phyloP scores from a whole-genome alignment of 2,797 vertebrate species.

The Lacerta agilis region DNA sequence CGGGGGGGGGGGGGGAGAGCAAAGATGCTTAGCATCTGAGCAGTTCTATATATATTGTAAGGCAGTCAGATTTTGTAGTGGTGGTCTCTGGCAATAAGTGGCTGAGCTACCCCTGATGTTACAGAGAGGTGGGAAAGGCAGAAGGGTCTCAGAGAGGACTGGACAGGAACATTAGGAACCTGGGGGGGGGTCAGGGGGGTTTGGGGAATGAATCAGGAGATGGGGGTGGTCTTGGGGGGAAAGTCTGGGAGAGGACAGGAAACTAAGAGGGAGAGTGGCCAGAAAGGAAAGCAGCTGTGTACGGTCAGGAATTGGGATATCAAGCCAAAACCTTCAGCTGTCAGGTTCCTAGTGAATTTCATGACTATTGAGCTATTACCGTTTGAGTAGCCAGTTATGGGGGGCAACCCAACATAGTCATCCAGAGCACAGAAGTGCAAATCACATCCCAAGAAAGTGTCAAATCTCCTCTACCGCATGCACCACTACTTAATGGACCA shows the following conservation, averaged over 20 bases:
- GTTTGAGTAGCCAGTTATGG: not conserved
- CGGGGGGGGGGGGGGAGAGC: no score
- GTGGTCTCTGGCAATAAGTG: not conserved
- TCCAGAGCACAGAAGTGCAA: not conserved
- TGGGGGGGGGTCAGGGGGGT: no score
- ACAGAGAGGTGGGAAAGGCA: not conserved
- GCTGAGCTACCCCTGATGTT: no score
- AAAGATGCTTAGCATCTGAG: not conserved
- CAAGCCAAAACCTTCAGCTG: not conserved
- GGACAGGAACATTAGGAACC: no score
- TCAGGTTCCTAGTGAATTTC: not conserved
- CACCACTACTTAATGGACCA: not conserved
- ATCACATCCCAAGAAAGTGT: not conserved
- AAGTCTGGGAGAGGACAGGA: not conserved
- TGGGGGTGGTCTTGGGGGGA: not conserved
- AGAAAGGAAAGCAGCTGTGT: not conserved
- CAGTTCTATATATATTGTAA: not conserved
- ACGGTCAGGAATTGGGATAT: not conserved
- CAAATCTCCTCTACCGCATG: not conserved
- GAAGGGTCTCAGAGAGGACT: no score
- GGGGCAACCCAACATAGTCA: not conserved
- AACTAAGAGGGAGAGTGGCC: not conserved
- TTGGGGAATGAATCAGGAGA: not conserved
- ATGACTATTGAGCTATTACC: not conserved
- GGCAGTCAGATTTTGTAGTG: not conserved